Evolutionary conservation across 2,113 vertebrate species (phyloP).

Genomic region (Coturnix japonica): DNA sequence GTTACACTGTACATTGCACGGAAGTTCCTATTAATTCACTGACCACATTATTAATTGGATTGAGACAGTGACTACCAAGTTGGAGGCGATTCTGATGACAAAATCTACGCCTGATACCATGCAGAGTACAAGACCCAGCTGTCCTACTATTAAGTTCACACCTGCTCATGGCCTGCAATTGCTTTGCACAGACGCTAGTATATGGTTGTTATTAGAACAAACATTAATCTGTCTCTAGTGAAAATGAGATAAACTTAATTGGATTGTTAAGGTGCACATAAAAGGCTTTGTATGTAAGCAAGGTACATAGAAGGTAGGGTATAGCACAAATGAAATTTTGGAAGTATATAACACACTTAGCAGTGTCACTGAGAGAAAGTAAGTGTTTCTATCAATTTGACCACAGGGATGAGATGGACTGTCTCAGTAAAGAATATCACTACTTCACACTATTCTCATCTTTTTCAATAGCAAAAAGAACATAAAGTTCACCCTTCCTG

Average conservation of each 20-base stretch:
- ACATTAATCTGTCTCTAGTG: not conserved
- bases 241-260: not conserved
- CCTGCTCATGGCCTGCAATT: not conserved
- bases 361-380: not conserved
- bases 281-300: not conserved
- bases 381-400: not conserved
- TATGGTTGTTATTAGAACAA: not conserved
- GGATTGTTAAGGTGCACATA: not conserved
- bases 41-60: not conserved
- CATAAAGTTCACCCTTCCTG: conserved; percentile 10
- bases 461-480: not conserved
- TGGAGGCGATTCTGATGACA: not conserved
- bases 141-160: not conserved
- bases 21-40: not conserved
- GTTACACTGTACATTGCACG: not conserved
- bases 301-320: not conserved
- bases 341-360: not conserved
- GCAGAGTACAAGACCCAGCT: not conserved
- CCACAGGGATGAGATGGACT: not conserved
- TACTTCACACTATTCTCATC: not conserved
- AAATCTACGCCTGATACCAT: not conserved
- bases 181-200: not conserved
- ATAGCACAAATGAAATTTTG: not conserved
- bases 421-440: not conserved
- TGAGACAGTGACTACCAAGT: not conserved